Conservation (phyloP, 2,113 vertebrate species). For the Haplochromis burtoni region DNA sequence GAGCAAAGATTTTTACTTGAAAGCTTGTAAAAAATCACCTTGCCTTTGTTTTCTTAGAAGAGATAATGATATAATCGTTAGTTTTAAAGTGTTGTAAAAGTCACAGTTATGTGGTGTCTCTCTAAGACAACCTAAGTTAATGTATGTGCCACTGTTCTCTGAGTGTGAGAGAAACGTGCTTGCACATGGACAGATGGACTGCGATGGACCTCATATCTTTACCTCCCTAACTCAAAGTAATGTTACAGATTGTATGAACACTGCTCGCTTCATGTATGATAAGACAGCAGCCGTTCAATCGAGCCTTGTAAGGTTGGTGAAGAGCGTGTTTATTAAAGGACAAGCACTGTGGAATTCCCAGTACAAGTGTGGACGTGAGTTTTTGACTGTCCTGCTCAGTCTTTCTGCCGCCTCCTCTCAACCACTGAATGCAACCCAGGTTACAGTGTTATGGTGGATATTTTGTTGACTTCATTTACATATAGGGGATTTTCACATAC, state of each 20-base stretch:
- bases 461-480: not conserved
- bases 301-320: not conserved
- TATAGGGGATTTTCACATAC: not conserved
- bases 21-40: not conserved
- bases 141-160: not conserved
- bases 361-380: not conserved
- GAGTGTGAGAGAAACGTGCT: not conserved
- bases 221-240: not conserved
- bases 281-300: not conserved
- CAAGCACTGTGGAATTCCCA: not conserved
- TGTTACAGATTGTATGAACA: not conserved
- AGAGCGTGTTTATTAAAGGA: not conserved
- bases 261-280: not conserved
- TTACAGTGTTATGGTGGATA: not conserved
- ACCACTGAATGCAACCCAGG: not conserved
- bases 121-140: not conserved
- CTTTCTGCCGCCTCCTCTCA: not conserved
- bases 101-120: not conserved
- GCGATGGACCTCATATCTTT: not conserved
- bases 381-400: not conserved
- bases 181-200: not conserved
- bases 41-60: not conserved
- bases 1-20: not conserved
- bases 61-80: not conserved
- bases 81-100: not conserved